Evolutionary conservation across 1,140 invertebrate genomes (phyloP), one percentile per base, ranked within the genome.

Genomic region (Cyclina sinensis): DNA sequence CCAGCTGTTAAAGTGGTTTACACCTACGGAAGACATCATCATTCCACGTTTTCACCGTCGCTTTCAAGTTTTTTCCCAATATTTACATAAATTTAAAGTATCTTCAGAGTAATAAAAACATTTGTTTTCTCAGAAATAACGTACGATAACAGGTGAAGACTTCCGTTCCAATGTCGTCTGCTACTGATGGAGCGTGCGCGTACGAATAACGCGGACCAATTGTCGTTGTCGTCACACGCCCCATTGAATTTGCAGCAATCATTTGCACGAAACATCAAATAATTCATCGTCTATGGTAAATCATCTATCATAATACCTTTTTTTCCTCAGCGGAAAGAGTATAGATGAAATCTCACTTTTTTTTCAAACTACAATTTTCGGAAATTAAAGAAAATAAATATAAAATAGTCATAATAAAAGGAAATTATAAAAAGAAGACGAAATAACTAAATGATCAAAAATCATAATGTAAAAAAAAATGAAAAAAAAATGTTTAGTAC

Each of bases 51-150:
- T 84, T 35, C 81, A 48, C n/a, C 81, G 43, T 84, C 81, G 35
- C 81, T 84, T 84, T 84, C 32, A 86, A 86, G 70, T 86, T 76
- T 76, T 86, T 86, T 51, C 74, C 83, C 83, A 76, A 86, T 86
- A 86, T 86, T 86, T 86, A 86, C 83, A 86, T 86, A 86, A 76
- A 86, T 76, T 86, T 86, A 76, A 76, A 86, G 83, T 86, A 86
- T 86, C 83, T 76, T 43, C 14, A n/a, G 83, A 62, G 83, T 70
- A 86, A 86, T 86, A 86, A 86, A 86, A 86, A 86, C 83, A 86
- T 86, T 86, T 86, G 83, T 86, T 86, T 86, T 86, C 83, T 9
- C 5, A 14, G 48, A 76, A 86, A 86, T 86, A 86, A 86, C 83
- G 83, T 39, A 76, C 27, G 70, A 76, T 74, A 86, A 86, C 83